Evolutionary conservation across 2,113 vertebrate genomes (phyloP), one percentile per base, ranked within the genome.

Genomic region (Halichoerus grypus): DNA sequence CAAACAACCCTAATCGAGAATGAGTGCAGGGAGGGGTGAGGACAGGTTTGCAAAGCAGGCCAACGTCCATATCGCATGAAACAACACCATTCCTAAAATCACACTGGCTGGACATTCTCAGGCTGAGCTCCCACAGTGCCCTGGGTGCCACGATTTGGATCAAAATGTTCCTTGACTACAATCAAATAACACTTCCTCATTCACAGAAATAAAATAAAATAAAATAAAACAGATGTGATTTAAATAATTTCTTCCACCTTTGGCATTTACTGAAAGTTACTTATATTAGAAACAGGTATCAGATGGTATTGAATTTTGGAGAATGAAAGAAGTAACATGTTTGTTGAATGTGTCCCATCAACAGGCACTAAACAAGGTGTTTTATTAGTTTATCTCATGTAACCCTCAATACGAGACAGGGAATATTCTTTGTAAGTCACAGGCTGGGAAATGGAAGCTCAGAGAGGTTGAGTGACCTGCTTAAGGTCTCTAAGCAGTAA

Each of bases 1-100:
- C 61, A 87, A 96, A 77, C 81, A 95, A 26, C 36, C 15, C 19
- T 91, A 57, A 26, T 46, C 91, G 49, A 92, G 53, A 28, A 72
- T 61, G 46, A 93, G 59, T 14, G 65, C 65, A 96, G 82, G 72
- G 65, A 2, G 19, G 33, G 49, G 67, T 67, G 33, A 92, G 91
- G 59, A 65, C 53, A 89, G 51, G 91, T 94, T 28, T 74, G 3
- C 28, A 55, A 16, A 93, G n/a, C 55, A 74, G 39, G 49, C 71
- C 86, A 69, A 65, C 49, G 10, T 28, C 14, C 74, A 5, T 49
- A 77, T 77, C 74, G 8, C 74, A 18, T 49, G 74, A 76, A 31
- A 49, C 24, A 46, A 28, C 7, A 31, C 26, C 74, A 49, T 49
- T 77, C 42, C 26, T 77, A 49, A 49, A 42, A 4, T 31, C 61